phyloP scores from a whole-genome alignment of 2,113 vertebrate genomes.

The Sardina pilchardus region DNA sequence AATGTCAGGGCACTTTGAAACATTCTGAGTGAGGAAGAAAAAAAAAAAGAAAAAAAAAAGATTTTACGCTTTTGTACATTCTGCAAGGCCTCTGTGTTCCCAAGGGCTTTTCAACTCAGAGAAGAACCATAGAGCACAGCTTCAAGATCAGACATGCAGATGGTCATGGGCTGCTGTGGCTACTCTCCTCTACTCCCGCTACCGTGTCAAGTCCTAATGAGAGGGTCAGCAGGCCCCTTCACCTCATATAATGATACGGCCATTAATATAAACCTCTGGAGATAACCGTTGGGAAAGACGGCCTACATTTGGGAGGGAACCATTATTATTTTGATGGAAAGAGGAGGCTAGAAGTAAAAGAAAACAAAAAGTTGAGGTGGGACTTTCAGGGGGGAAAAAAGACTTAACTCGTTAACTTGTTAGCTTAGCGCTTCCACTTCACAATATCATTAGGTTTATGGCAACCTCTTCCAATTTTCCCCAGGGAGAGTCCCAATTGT shows the following conservation, averaged over 20 bases:
- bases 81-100: background rate
- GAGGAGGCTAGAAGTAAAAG: background rate
- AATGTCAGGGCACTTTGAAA: conserved; percentile 13
- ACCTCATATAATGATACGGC: background rate
- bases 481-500: too few species aligned
- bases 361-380: background rate
- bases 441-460: too few species aligned
- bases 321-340: background rate
- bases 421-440: too few species aligned
- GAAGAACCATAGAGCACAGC: background rate
- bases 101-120: background rate
- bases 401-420: too few species aligned
- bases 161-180: background rate
- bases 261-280: conserved; percentile 12
- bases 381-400: too few species aligned
- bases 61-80: background rate
- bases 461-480: too few species aligned
- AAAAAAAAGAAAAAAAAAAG: conserved; percentile 6
- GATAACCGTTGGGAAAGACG: background rate
- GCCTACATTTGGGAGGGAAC: background rate
- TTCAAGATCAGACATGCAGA: background rate
- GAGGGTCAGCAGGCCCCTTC: background rate
- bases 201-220: background rate
- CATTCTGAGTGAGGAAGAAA: background rate
- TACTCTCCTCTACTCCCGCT: background rate